Base-by-base conservation (phyloP, 2,888 invertebrate genomes). In the Drosophila paranaensis region DNA sequence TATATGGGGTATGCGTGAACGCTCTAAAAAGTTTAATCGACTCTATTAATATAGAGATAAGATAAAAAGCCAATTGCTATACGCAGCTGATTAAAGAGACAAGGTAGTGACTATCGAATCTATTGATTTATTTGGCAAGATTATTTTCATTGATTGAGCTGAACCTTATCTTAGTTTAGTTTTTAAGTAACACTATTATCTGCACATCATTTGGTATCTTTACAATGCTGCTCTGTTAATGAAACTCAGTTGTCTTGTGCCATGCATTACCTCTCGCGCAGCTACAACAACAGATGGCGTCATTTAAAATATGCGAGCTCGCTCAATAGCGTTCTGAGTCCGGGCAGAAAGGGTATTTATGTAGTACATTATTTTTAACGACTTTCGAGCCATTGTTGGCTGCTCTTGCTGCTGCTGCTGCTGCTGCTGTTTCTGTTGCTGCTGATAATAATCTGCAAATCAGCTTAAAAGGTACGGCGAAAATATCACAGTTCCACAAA, bases 391-490 rank as follows among this genome's bases (percentile, higher is more conserved):
- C 39, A 58, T 58, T 58, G 58, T 58, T 58, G 33, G 10, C 39
- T 45, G 54, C 42, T 69, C 30, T 37, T 20, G 20, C 20, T 20
- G 20, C 20, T 20, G 20, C 20, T 20, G 1, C 20, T 20, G 20
- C 2, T 20, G 1, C n/a, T n/a, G 39, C 48, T 53, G 57, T 62
- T 57, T 56, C 37, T 60, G 55, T 53, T 42, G 57, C 30, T 70
- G 51, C 55, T 74, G 83, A 81, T 81, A 81, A 81, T 83, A 88
- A 86, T 86, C 87, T 78, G 76, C 71, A 81, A 81, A 86, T 86
- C 87, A 83, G 88, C 88, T 83, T 78, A 83, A 75, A 88, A 86
- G 78, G 78, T 77, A 77, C 68, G 68, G 27, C 45, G 68, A 71
- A 73, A 80, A 75, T 70, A 81, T 73, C 61, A 70, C 65, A 71